Percentiles rank a stretch among this genome's conserved stretches.
Evolutionary conservation across 2,113 vertebrate species (phyloP).

Genomic region (Laticauda laticaudata): DNA sequence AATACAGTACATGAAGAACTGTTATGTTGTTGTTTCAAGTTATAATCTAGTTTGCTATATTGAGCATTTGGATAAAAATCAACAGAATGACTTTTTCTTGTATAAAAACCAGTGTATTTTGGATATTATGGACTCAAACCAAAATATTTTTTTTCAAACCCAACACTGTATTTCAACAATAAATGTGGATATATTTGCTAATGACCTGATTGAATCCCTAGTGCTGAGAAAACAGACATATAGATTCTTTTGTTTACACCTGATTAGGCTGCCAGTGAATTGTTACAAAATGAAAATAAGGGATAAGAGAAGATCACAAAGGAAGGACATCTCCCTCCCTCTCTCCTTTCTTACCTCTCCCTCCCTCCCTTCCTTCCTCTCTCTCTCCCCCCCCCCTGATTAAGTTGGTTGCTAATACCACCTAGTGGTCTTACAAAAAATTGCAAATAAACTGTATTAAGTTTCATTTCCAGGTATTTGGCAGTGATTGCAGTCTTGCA

Average conservation of each 20-base stretch:
- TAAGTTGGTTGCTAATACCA: constrained; percentile 61
- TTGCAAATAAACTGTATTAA: fast-evolving
- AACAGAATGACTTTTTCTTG: not conserved
- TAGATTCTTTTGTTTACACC: not conserved
- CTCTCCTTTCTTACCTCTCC: fast-evolving
- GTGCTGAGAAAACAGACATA: not conserved
- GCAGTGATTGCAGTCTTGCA: fast-evolving
- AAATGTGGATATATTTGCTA: not conserved
- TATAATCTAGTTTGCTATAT: not conserved
- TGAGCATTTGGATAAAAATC: not conserved
- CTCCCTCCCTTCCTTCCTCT: not conserved
- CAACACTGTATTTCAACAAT: not conserved
- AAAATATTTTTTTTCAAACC: not conserved
- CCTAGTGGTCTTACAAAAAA: constrained; percentile 52
- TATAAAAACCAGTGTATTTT: not conserved
- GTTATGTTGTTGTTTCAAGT: not conserved
- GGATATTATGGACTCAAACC: fast-evolving
- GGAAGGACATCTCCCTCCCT: not conserved
- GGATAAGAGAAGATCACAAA: not conserved
- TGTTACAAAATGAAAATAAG: not conserved
- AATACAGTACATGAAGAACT: not conserved
- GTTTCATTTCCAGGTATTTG: not conserved
- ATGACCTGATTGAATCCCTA: not conserved
- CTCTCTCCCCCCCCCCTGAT: fast-evolving
- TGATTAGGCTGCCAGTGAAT: not conserved